These are phyloP conservation scores for Pterois miles DNA, from an alignment of 2,797 vertebrate genomes.

Conservation along the genomic window DNA sequence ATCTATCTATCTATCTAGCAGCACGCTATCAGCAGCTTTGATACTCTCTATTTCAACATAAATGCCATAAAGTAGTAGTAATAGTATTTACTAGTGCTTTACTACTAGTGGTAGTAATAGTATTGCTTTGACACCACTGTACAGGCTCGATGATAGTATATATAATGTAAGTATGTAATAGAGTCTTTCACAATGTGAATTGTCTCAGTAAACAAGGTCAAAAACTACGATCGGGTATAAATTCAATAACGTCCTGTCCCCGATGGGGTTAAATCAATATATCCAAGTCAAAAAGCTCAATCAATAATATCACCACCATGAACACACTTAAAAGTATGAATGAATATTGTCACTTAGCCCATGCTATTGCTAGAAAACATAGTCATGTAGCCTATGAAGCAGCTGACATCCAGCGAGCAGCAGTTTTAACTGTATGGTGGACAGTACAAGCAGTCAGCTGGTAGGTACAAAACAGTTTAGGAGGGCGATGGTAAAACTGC, in stretches of 20 bases:
- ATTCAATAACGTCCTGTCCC: constrained; percentile 60
- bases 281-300: constrained; percentile 59
- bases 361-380: background rate
- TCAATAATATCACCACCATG: constrained; percentile 43
- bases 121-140: background rate
- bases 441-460: background rate
- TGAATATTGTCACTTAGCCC: background rate
- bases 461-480: background rate
- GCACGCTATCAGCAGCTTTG: too few relatives aligned
- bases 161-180: background rate
- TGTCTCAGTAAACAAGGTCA: constrained; percentile 66
- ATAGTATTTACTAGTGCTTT: too few relatives aligned
- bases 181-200: constrained; percentile 18
- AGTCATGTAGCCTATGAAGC: background rate
- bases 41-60: background rate
- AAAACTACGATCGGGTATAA: constrained; percentile 37
- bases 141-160: background rate
- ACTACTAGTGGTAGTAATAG: background rate
- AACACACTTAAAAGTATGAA: constrained; percentile 26
- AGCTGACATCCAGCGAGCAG: background rate
- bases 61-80: background rate
- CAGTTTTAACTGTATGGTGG: background rate
- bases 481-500: background rate
- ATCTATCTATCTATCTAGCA: too few relatives aligned
- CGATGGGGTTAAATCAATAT: constrained; percentile 58